A percentile compares a stretch with the other conserved stretches of the same genome.
Conservation (phyloP, 2,113 vertebrate species). For the Alouatta palliata region DNA sequence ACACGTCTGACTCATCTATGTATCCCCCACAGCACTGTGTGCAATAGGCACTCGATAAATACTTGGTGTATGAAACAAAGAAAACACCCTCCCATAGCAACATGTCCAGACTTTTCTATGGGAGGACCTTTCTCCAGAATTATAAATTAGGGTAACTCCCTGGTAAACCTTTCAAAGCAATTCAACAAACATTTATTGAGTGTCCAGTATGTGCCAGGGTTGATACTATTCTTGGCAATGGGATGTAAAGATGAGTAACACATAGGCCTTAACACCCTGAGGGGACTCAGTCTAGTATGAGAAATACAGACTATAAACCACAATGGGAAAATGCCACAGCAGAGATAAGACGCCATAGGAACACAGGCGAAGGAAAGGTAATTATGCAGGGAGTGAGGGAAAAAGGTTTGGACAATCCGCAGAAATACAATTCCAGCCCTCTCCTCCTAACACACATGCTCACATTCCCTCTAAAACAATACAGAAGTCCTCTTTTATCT, state of each 20-base stretch:
- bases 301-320: constrained; percentile 31
- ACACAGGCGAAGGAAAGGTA: neutral
- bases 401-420: neutral
- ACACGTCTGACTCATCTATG: constrained; percentile 17
- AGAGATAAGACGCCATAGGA: constrained; percentile 6
- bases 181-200: constrained; percentile 15
- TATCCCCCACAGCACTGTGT: neutral
- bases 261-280: neutral
- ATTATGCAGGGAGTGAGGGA: neutral
- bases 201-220: neutral
- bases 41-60: constrained; percentile 37
- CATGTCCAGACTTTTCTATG: constrained; percentile 59
- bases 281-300: constrained; percentile 23
- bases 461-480: neutral
- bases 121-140: constrained; percentile 63
- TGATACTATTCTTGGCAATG: constrained; percentile 25
- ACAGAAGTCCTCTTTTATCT: neutral
- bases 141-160: constrained; percentile 67
- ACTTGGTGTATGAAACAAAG: constrained; percentile 11
- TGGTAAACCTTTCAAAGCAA: constrained; percentile 62
- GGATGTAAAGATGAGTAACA: constrained; percentile 37
- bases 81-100: constrained; percentile 58
- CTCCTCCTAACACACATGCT: neutral
- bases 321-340: constrained; percentile 21
- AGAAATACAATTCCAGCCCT: neutral